phyloP scores from a whole-genome alignment of 2,113 vertebrate species.

The Petaurus breviceps region DNA sequence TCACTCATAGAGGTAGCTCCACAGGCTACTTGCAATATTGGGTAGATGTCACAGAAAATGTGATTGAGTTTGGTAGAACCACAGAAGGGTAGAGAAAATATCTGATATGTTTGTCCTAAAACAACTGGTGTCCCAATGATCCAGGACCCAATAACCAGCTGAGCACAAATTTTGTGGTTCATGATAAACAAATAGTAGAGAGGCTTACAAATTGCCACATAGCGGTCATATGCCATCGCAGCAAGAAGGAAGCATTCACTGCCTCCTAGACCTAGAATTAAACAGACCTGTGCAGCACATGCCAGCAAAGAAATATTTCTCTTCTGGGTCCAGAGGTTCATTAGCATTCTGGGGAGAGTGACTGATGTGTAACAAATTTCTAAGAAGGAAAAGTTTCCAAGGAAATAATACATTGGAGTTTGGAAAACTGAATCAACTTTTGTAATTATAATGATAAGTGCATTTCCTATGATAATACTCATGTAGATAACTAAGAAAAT shows the following conservation, averaged over 20 bases:
- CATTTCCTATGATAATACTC: conserved; percentile 14
- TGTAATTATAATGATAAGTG: conserved; percentile 4
- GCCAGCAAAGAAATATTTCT: conserved; percentile 46
- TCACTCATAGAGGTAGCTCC: not conserved
- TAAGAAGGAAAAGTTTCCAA: conserved; percentile 28
- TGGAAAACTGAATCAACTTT: not conserved
- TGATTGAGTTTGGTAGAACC: not conserved
- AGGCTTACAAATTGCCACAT: conserved; percentile 63
- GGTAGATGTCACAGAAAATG: not conserved
- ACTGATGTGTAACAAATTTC: conserved; percentile 21
- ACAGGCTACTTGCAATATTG: not conserved
- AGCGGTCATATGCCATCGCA: conserved; percentile 59
- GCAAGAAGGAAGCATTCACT: conserved; percentile 61
- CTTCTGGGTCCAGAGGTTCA: not conserved
- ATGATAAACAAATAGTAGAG: conserved; percentile 57
- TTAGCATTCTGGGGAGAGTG: conserved; percentile 10
- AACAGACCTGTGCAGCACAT: conserved; percentile 37
- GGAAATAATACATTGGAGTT: conserved; percentile 32
- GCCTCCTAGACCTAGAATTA: conserved; percentile 1
- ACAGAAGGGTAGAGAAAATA: conserved; percentile 1
- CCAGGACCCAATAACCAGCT: conserved; percentile 57
- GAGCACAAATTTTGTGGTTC: conserved; percentile 35
- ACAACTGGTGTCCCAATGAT: not conserved
- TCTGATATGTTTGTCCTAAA: not conserved
- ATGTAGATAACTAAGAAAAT: conserved; percentile 7